A percentile compares a stretch with the other conserved stretches of the same genome.
phyloP scores from a whole-genome alignment of 1,140 invertebrate genomes.

The Teleopsis dalmanni region DNA sequence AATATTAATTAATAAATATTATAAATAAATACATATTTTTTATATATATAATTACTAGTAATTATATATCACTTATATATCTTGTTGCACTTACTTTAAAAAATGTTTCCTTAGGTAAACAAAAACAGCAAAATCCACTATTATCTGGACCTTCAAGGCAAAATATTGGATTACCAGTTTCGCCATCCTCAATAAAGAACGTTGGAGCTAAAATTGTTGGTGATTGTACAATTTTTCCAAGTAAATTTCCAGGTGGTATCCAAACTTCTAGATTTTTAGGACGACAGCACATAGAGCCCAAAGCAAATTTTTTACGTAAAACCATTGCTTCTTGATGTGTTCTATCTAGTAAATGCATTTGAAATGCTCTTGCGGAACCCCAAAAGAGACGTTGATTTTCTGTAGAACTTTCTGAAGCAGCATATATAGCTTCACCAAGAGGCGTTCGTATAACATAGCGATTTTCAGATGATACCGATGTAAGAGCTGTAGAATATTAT shows the following conservation, averaged over 20 bases:
- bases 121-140: constrained; percentile 33
- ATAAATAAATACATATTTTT: constrained; percentile 1
- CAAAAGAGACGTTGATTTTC: constrained; percentile 51
- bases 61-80: neutral
- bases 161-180: constrained; percentile 40
- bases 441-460: constrained; percentile 56
- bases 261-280: constrained; percentile 45
- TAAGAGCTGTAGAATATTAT: constrained; percentile 23
- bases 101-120: constrained; percentile 44
- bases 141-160: constrained; percentile 45
- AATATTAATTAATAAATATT: neutral
- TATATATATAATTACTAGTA: neutral
- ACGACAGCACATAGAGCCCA: constrained; percentile 36
- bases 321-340: constrained; percentile 56
- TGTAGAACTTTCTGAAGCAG: constrained; percentile 53
- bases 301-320: constrained; percentile 50
- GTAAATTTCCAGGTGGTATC: constrained; percentile 45
- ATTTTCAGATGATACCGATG: constrained; percentile 51
- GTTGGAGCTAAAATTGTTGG: constrained; percentile 39
- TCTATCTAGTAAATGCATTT: constrained; percentile 55
- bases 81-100: constrained; percentile 42
- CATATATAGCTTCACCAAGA: constrained; percentile 54
- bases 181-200: constrained; percentile 45
- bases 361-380: constrained; percentile 51
- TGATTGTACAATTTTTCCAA: constrained; percentile 46